Base-by-base conservation (phyloP, 1,140 invertebrate species). In the Zaprionus tsacasi region DNA sequence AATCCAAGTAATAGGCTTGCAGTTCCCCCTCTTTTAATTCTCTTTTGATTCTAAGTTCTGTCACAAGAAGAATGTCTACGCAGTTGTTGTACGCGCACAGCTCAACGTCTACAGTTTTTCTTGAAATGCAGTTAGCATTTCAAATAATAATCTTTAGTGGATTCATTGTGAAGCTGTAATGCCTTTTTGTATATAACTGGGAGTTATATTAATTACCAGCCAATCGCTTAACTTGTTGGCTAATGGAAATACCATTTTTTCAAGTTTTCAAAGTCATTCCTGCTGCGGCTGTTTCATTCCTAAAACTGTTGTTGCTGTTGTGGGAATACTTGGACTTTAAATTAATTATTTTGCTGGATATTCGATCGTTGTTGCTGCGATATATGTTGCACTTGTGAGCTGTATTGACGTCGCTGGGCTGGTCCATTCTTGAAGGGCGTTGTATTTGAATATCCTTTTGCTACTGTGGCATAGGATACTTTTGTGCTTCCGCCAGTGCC, bases 101-200 rank as follows among this genome's bases (percentile, higher is more conserved):
- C 38, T 65, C 50, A 40, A 45, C 12, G 30, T 56, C 63, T 25
- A 30, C 43, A 0, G 48, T 50, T 65, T 65, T 65, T 40, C 36
- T 30, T 55, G 50, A 48, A 55, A 65, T 55, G 52, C 52, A 50
- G 13, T 55, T 56, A 21, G 7, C 50, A 65, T 65, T 65, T 50
- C 50, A 65, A n/a, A 65, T 65, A 35, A 61, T 43, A 17, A 61
- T 50, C 25, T 61, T 61, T 50, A 61, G 45, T n/a, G 45, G n/a
- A 50, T 33, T 61, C 27, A 61, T 61, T 50, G 59, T 17, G 30
- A 15, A n/a, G 27, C 30, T 13, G 17, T 8, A 55, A 55, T 27
- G n/a, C n/a, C n/a, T 55, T 55, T 3, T 35, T 35, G 4, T 7
- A n/a, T n/a, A n/a, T n/a, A n/a, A n/a, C n/a, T n/a, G n/a, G n/a